phyloP scores from a whole-genome alignment of 2,888 invertebrate species.

The Cataglyphis livida region DNA sequence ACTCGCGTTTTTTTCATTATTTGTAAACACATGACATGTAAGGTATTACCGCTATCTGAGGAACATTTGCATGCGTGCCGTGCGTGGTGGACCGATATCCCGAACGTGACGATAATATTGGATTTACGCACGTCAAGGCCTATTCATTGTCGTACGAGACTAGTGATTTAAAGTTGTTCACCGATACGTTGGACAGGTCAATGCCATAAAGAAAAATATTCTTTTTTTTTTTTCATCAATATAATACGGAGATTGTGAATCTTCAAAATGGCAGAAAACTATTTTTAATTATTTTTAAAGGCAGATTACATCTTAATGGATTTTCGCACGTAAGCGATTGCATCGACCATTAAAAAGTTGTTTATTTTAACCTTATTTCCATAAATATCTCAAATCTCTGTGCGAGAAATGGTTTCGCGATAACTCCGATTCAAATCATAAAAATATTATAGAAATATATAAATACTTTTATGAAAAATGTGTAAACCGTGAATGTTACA shows the following conservation, averaged over 20 bases:
- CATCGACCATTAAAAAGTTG: not conserved
- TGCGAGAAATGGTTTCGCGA: not conserved
- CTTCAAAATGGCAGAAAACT: not conserved
- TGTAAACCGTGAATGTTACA: conserved; percentile 18
- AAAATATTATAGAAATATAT: not conserved
- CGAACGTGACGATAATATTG: conserved; percentile 72
- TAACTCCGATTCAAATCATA: not conserved
- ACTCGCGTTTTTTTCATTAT: conserved; percentile 56
- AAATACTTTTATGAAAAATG: conserved; percentile 16
- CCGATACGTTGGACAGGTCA: not conserved
- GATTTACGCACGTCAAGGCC: conserved; percentile 59
- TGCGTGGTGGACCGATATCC: conserved; percentile 63
- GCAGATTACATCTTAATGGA: not conserved
- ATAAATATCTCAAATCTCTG: not conserved
- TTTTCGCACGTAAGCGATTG: not conserved
- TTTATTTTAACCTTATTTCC: not conserved
- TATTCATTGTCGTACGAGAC: conserved; percentile 53
- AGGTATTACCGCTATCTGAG: conserved; percentile 69
- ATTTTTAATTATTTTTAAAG: not conserved
- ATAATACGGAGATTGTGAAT: not conserved
- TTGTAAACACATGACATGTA: conserved; percentile 59
- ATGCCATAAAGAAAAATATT: not conserved
- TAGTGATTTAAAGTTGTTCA: not conserved
- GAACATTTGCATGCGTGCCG: conserved; percentile 70
- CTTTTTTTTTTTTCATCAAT: not conserved